These are phyloP conservation scores for Mythimna pallens DNA, from an alignment of 2,888 invertebrate genomes.

Conservation along the genomic window DNA sequence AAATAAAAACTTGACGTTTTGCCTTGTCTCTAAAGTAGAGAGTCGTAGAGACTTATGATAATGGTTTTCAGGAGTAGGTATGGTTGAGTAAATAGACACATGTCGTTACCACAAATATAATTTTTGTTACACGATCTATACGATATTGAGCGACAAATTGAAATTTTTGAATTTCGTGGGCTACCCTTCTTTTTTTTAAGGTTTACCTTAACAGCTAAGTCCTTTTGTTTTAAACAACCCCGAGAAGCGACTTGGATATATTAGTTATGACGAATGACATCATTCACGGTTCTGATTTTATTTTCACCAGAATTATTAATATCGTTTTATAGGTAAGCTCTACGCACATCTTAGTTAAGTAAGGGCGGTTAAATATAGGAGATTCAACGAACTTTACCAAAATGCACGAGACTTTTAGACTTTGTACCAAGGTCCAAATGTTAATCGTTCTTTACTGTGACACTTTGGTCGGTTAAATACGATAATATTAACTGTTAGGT, in stretches of 20 bases:
- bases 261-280: conserved; percentile 49
- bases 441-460: conserved; percentile 45
- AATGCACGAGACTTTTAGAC: conserved; percentile 28
- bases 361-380: conserved; percentile 46
- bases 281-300: conserved; percentile 35
- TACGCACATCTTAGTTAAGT: conserved; percentile 31
- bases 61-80: no score
- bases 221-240: conserved; percentile 19
- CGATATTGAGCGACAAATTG: no score
- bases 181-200: no score
- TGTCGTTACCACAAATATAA: no score
- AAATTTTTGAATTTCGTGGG: no score
- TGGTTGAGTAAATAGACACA: no score
- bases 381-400: conserved; percentile 35
- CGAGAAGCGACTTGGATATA: conserved; percentile 27
- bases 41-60: no score
- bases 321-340: conserved; percentile 37
- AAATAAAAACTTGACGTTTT: no score
- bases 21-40: no score
- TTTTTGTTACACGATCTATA: no score
- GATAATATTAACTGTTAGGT: conserved; percentile 24
- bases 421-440: conserved; percentile 38
- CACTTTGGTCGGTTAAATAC: conserved; percentile 36
- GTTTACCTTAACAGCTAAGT: conserved; percentile 1
- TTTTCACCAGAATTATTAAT: conserved; percentile 50